phyloP scores from a whole-genome alignment of 2,888 invertebrate species.

The Rhogogaster chlorosoma region DNA sequence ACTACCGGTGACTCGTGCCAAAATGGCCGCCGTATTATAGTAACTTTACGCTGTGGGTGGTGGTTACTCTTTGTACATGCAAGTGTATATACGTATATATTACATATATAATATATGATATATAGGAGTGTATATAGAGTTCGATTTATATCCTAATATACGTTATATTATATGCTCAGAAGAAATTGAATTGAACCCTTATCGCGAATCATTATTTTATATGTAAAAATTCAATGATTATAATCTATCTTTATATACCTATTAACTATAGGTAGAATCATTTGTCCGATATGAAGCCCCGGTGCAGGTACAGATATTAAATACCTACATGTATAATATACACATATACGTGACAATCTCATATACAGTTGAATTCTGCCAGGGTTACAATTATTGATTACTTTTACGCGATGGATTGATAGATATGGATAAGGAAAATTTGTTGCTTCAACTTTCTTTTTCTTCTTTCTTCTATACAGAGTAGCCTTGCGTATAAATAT shows the following conservation, averaged over 20 bases:
- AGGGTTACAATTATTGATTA: slow-evolving; percentile 14
- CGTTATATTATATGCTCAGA: background rate
- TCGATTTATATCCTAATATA: background rate
- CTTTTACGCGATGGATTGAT: background rate
- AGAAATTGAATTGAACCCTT: background rate
- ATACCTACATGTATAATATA: background rate
- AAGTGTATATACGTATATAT: background rate
- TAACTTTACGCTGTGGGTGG: slow-evolving; percentile 30
- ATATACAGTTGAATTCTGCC: background rate
- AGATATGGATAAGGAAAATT: background rate
- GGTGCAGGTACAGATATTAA: background rate
- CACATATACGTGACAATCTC: background rate
- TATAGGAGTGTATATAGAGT: background rate
- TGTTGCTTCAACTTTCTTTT: background rate
- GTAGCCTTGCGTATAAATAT: background rate
- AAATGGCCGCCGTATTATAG: slow-evolving; percentile 53
- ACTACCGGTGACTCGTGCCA: slow-evolving; percentile 52
- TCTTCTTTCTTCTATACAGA: background rate
- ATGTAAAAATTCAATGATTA: background rate
- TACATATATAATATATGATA: background rate
- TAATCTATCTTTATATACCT: background rate
- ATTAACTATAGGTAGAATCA: background rate
- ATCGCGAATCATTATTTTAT: background rate
- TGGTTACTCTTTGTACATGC: background rate
- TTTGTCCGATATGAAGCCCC: background rate